These are phyloP conservation scores for Lacerta viridis DNA, from an alignment of 2,797 vertebrate species.

Conservation along the genomic window DNA sequence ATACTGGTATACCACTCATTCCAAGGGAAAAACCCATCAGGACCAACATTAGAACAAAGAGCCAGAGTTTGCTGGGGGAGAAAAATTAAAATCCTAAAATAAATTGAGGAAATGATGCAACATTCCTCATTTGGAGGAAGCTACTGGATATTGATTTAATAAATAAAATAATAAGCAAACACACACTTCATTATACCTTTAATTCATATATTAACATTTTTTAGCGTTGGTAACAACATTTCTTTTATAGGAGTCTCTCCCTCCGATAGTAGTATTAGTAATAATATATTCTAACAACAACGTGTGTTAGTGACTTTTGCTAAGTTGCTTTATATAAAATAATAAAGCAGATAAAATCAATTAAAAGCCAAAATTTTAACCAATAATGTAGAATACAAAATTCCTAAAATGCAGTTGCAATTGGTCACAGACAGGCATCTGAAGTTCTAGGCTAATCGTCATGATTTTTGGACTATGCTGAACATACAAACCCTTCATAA, in stretches of 20 bases:
- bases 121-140: neutral
- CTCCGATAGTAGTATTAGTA: too few species aligned
- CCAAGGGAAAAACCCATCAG: constrained; percentile 90
- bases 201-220: neutral
- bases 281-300: too few species aligned
- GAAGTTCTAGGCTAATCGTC: neutral
- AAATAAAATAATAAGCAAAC: too few species aligned
- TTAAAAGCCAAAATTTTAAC: too few species aligned
- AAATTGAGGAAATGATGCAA: constrained; percentile 27
- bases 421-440: neutral
- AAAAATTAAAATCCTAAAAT: constrained; percentile 45
- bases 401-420: neutral
- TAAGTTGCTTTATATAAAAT: too few species aligned
- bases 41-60: constrained; percentile 88
- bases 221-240: neutral
- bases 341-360: too few species aligned
- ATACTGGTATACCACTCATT: constrained; percentile 89
- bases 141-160: neutral
- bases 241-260: neutral
- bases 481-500: neutral
- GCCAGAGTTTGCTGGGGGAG: constrained; percentile 90
- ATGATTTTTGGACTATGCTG: neutral
- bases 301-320: too few species aligned
- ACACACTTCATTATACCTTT: neutral
- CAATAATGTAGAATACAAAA: neutral